Evolutionary conservation across 2,113 vertebrate genomes (phyloP), one percentile per base, ranked within the genome.

Genomic region (Nyctibius bracteatus): DNA sequence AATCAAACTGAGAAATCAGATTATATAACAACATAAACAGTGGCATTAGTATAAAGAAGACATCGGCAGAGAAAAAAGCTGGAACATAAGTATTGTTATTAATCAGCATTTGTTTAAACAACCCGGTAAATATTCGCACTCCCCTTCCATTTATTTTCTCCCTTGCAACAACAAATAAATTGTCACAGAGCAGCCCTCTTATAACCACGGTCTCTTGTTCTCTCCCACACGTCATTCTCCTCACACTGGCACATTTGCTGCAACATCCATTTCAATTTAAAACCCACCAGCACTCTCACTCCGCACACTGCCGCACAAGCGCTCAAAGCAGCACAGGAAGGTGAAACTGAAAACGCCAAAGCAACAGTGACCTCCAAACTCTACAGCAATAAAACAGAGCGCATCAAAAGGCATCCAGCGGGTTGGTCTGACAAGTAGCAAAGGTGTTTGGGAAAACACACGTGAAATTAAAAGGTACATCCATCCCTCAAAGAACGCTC

Each of bases 51-150:
- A 72, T 30, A 79, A 84, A 92, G 74, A 81, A 25, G 51, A 89
- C 31, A 11, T 71, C 4, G 1, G 31, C 68, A 46, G n/a, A 91
- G 80, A 61, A 93, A 83, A 84, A 75, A 85, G 55, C 66, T 86
- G 65, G 43, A 94, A 94, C 10, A 3, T 68, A 91, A 96, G 70
- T 43, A 81, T 57, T 82, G 66, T 82, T 93, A 93, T 84, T 92
- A 77, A 92, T 87, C 81, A 92, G 92, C 83, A 85, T 77, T 94
- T 89, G 54, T 89, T 91, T 70, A 58, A 92, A 89, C 57, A 91
- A 82, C 61, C 73, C 77, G 2, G 25, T 85, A 78, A 72, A 87
- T 37, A 92, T 57, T 81, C 77, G 68, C 62, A 46, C 51, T 96
- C 86, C 63, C 49, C 52, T 84, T 81, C 65, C 5, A 77, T 68